Evolutionary conservation across 2,888 invertebrate species (phyloP), one percentile per base, ranked within the genome.

Genomic region (Andrena camellia): DNA sequence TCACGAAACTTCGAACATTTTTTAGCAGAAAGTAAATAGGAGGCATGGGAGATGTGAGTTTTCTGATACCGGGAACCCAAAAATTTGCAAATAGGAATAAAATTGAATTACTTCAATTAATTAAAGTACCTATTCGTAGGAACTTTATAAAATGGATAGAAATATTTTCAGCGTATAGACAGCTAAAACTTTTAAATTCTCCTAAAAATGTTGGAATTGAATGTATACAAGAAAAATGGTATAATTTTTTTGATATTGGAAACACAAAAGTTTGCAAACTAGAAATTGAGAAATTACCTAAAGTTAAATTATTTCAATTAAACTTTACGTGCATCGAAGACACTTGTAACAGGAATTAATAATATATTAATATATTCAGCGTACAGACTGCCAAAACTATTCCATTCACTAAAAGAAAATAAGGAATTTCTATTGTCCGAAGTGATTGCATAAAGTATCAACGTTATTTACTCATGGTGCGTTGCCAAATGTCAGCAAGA

Each of bases 401-500:
- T 57, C 57, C 23, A 20, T 23, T 57, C 57, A 10, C 10, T 57
- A 10, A 57, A 23, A 26, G 4, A 52, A 52, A 52, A 57, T 57
- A 23, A 26, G 26, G 33, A 54, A 54, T 54, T 48, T 35, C 13
- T 13, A 42, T 33, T 13, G 33, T 33, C 20, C 8, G 3, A 20
- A 57, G 6, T 2, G 35, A 29, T 42, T n/a, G 66, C 29, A 54
- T 10, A 48, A 64, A 64, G 33, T 77, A 73, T 60, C 71, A 33
- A 63, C 63, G 64, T 57, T 33, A 50, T 66, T 77, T 59, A 26
- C 17, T 50, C 8, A 5, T 5, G 67, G n/a, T 57, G 23, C 23
- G 6, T 23, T 54, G 23, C 42, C 71, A 76, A 76, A 76, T 76
- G 71, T 63, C 71, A 63, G 54, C 20, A 1, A 2, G 31, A 2